Conservation (phyloP, 2,113 vertebrate species). For the Phoxinus phoxinus region DNA sequence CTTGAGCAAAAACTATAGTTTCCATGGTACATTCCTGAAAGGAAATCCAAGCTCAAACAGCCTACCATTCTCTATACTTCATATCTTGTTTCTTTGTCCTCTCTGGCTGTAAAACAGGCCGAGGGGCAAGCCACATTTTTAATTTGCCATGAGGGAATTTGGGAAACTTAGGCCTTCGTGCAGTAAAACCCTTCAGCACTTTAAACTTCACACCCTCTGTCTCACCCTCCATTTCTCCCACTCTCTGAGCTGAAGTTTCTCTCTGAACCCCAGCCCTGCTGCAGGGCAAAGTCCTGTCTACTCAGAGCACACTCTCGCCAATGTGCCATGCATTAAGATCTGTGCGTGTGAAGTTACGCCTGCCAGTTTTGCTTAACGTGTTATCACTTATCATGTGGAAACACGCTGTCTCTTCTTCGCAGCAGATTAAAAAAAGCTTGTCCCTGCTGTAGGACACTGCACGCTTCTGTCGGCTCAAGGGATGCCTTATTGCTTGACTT, state of each 20-base stretch:
- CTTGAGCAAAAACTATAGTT: not conserved
- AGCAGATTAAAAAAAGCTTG: conserved; percentile 27
- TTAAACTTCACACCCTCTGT: conserved; percentile 16
- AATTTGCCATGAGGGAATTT: conserved; percentile 30
- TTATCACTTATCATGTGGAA: conserved; percentile 50
- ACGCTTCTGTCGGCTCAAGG: conserved; percentile 8
- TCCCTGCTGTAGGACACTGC: not conserved
- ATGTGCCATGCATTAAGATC: conserved; percentile 24
- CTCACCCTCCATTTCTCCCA: not conserved
- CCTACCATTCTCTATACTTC: not conserved
- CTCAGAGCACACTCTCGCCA: conserved; percentile 21
- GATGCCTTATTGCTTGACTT: conserved; percentile 30
- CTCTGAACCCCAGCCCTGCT: conserved; percentile 23
- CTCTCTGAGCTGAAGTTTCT: not conserved
- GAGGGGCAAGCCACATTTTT: conserved; percentile 18
- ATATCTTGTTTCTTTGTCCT: conserved; percentile 6
- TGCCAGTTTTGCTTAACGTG: conserved; percentile 43
- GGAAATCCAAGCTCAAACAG: not conserved
- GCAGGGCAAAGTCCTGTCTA: conserved; percentile 34
- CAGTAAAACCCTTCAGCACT: conserved; percentile 16
- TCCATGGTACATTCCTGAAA: not conserved
- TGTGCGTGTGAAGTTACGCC: conserved; percentile 29
- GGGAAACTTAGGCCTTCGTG: not conserved
- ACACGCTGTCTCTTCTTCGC: not conserved
- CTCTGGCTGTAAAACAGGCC: conserved; percentile 4